Conservation (phyloP, 2,113 vertebrate genomes). For the Lepisosteus oculatus region DNA sequence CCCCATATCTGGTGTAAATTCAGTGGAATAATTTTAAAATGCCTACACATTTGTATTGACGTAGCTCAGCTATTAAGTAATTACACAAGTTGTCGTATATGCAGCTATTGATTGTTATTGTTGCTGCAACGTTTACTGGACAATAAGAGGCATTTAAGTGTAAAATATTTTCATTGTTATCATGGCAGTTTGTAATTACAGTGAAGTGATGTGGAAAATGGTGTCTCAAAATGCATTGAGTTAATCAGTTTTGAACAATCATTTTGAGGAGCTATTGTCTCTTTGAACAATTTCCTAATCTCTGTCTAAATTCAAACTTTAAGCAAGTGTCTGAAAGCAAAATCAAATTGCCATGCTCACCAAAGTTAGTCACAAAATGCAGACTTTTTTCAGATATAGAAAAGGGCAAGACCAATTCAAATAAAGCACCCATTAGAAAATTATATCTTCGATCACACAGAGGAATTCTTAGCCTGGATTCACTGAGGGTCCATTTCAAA, state of each 20-base stretch:
- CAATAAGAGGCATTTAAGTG: neutral
- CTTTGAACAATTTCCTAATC: neutral
- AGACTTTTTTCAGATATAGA: too few species aligned
- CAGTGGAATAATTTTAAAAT: neutral
- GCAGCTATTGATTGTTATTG: neutral
- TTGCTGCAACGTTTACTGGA: neutral
- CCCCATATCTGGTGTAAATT: neutral
- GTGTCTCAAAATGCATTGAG: neutral
- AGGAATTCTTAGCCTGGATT: too few species aligned
- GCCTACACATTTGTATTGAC: neutral
- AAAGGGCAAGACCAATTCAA: too few species aligned
- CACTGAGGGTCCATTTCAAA: too few species aligned
- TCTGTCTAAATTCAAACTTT: neutral
- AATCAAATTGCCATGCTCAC: neutral
- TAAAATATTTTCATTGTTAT: neutral
- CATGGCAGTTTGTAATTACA: slow-evolving; percentile 5
- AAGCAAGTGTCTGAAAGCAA: neutral
- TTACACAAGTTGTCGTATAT: neutral
- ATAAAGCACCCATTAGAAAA: too few species aligned
- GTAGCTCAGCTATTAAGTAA: neutral
- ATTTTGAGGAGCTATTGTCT: neutral
- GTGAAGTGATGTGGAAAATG: neutral
- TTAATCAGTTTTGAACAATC: slow-evolving; percentile 1
- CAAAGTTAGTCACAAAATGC: neutral
- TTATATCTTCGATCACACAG: neutral